A percentile compares a stretch with the other conserved stretches of the same genome.
Evolutionary conservation across 2,888 invertebrate genomes (phyloP).

Genomic region (Trisateles emortualis): DNA sequence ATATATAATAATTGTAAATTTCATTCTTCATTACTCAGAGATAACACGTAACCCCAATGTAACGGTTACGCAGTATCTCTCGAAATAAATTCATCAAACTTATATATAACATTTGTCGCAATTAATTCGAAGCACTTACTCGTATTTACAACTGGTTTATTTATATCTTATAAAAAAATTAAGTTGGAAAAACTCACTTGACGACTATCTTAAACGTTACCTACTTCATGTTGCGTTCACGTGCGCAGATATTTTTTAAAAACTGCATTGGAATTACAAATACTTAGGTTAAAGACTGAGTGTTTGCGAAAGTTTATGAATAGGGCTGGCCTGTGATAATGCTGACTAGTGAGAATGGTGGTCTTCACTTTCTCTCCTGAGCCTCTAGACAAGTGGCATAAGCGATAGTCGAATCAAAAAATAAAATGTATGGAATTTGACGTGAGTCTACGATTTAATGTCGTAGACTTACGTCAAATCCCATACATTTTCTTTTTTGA

Average conservation of each 20-base stretch:
- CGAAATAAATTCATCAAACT: neutral
- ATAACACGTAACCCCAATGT: too few relatives aligned
- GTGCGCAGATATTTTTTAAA: constrained; percentile 11
- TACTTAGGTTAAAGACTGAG: constrained; percentile 12
- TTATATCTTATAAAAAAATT: constrained; percentile 26
- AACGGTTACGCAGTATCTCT: too few relatives aligned
- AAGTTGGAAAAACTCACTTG: constrained; percentile 20
- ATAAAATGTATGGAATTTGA: too few relatives aligned
- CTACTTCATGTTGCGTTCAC: constrained; percentile 24
- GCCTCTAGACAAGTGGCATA: too few relatives aligned
- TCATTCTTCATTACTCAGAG: too few relatives aligned
- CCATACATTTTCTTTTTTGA: too few relatives aligned
- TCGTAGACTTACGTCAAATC: too few relatives aligned
- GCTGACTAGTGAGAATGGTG: too few relatives aligned
- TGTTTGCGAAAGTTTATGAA: constrained; percentile 19
- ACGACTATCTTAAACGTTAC: constrained; percentile 16
- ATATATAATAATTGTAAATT: too few relatives aligned
- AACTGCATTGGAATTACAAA: constrained; percentile 34
- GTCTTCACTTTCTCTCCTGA: too few relatives aligned
- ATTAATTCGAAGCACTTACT: constrained; percentile 21
- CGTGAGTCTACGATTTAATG: too few relatives aligned
- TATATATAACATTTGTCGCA: constrained; percentile 9
- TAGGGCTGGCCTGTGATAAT: constrained; percentile 5
- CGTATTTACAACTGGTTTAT: constrained; percentile 25
- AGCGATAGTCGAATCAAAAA: too few relatives aligned